Percentiles rank a stretch among this genome's conserved stretches.
These are phyloP conservation scores for Pagetopsis macropterus DNA, from an alignment of 2,797 vertebrate species.

Conservation along the genomic window DNA sequence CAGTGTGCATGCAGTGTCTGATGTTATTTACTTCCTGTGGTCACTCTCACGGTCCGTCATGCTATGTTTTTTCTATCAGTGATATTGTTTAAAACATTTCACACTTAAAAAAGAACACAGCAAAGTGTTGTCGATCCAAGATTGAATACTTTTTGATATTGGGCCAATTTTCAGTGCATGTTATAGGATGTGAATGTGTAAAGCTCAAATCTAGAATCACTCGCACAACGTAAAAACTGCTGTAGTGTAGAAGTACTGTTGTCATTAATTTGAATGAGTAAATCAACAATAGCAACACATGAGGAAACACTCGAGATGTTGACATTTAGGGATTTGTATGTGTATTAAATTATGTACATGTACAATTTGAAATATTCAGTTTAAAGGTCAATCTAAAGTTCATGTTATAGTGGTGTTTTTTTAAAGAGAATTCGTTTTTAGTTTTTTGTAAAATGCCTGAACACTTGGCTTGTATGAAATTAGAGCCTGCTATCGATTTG, in stretches of 20 bases:
- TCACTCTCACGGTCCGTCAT: not conserved
- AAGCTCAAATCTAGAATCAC: not conserved
- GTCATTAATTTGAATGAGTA: not conserved
- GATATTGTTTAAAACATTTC: not conserved
- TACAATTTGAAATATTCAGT: not conserved
- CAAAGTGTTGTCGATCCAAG: not conserved
- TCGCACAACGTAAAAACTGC: not conserved
- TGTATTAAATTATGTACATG: not conserved
- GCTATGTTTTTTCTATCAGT: not conserved
- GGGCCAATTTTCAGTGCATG: not conserved
- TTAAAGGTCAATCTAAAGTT: not conserved
- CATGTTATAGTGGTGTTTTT: no score
- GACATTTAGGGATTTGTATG: not conserved
- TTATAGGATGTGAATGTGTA: not conserved
- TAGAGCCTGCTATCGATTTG: no score
- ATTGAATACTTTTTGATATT: not conserved
- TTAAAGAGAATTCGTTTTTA: no score
- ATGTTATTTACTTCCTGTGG: not conserved
- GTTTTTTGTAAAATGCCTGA: no score
- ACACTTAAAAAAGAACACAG: not conserved
- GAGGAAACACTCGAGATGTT: not conserved
- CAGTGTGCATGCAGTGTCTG: not conserved
- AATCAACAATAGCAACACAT: not conserved
- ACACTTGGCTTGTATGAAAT: no score
- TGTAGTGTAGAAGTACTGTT: not conserved